Conservation (phyloP, 2,797 vertebrate species). For the Melanotaenia trifasciata region DNA sequence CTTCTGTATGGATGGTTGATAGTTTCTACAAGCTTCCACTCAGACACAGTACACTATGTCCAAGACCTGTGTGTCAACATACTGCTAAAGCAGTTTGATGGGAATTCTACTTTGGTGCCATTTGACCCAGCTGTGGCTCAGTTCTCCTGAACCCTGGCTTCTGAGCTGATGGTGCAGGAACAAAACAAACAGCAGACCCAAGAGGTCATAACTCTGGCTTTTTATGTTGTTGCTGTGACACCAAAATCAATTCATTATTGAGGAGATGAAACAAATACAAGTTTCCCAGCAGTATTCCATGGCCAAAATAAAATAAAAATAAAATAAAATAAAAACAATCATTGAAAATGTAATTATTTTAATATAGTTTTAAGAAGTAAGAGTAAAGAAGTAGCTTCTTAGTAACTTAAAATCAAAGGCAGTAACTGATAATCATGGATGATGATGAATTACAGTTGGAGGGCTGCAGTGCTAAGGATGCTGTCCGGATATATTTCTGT, state of each 20-base stretch:
- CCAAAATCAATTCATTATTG: conserved; percentile 17
- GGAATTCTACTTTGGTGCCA: conserved; percentile 32
- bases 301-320: no score
- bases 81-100: conserved; percentile 41
- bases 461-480: not conserved
- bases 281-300: not conserved
- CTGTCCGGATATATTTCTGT: not conserved
- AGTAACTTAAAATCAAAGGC: not conserved
- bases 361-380: not conserved
- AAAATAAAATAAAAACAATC: no score
- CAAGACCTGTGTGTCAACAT: conserved; percentile 16
- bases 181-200: conserved; percentile 21
- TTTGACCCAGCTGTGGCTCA: conserved; percentile 24
- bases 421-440: not conserved
- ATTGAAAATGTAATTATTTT: no score
- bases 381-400: not conserved
- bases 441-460: no score
- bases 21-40: conserved; percentile 27
- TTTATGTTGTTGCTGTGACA: conserved; percentile 47
- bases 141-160: conserved; percentile 35
- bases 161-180: conserved; percentile 37
- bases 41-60: conserved; percentile 18
- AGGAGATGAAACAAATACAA: conserved; percentile 18
- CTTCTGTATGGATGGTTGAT: conserved; percentile 5
- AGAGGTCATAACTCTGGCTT: conserved; percentile 40